Conservation (phyloP, 2,113 vertebrate genomes). For the Xiphorhynchus elegans region DNA sequence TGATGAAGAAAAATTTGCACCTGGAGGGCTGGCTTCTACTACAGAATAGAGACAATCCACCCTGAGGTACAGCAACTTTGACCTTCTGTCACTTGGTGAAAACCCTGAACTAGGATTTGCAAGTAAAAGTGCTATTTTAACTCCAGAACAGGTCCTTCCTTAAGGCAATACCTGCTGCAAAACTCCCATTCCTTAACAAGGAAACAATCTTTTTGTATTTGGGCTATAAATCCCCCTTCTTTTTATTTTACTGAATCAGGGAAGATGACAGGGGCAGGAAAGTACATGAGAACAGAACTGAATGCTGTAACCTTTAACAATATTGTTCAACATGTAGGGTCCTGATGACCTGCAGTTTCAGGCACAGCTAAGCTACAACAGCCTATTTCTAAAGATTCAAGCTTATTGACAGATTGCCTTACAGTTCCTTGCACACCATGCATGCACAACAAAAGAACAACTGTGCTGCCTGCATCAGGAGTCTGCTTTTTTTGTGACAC, state of each 20-base stretch:
- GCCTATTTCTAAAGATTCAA: not conserved
- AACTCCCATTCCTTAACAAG: not conserved
- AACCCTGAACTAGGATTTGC: not conserved
- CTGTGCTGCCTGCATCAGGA: not conserved
- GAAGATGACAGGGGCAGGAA: not conserved
- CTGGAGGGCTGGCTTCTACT: not conserved
- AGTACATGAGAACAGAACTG: not conserved
- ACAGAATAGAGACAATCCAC: not conserved
- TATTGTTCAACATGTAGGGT: not conserved
- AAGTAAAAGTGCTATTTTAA: not conserved
- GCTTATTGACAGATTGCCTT: not conserved
- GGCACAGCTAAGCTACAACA: not conserved
- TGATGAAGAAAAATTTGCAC: not conserved
- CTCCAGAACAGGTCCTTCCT: not conserved
- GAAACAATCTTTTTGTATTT: not conserved
- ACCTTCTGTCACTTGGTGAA: not conserved
- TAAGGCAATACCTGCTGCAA: not conserved
- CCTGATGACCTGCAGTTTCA: not conserved
- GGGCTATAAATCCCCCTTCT: rapidly evolving
- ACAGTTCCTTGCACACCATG: not conserved
- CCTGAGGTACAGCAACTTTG: not conserved
- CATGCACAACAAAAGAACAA: not conserved
- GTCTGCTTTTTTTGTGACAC: not conserved
- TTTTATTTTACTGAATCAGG: not conserved
- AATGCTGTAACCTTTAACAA: not conserved